phyloP scores from a whole-genome alignment of 2,888 invertebrate genomes.

The Glyphotaelius pellucidus region DNA sequence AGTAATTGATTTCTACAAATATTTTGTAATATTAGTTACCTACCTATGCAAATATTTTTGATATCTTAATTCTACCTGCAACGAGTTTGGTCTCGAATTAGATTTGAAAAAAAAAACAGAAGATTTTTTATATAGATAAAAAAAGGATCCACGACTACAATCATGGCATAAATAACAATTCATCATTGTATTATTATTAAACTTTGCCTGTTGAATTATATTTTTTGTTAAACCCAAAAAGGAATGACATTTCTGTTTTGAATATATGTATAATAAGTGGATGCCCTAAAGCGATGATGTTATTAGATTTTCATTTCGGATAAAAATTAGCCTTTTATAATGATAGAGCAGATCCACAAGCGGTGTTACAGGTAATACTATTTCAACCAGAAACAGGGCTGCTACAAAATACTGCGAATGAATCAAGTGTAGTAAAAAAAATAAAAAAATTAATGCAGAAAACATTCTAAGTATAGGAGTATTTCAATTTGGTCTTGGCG shows the following conservation, averaged over 20 bases:
- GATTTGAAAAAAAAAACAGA: background rate
- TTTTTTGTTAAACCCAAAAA: conserved; percentile 39
- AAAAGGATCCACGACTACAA: background rate
- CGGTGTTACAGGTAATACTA: background rate
- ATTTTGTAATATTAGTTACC: background rate
- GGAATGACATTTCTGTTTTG: conserved; percentile 47
- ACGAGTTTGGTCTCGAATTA: background rate
- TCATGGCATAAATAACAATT: background rate
- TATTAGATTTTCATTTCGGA: conserved; percentile 37
- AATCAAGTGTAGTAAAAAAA: too few species aligned
- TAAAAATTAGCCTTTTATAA: conserved; percentile 28
- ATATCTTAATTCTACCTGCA: background rate
- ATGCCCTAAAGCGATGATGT: background rate
- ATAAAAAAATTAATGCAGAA: background rate
- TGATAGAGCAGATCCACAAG: background rate
- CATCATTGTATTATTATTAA: conserved; percentile 6
- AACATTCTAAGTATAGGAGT: background rate
- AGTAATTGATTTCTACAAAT: background rate
- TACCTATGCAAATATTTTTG: background rate
- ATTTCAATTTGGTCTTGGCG: background rate
- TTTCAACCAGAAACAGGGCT: background rate
- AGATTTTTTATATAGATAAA: background rate
- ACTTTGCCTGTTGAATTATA: background rate
- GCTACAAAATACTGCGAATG: background rate
- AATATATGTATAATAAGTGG: conserved; percentile 25